These are phyloP conservation scores for Dermolepida albohirtum DNA, from an alignment of 2,888 invertebrate species.

Conservation along the genomic window DNA sequence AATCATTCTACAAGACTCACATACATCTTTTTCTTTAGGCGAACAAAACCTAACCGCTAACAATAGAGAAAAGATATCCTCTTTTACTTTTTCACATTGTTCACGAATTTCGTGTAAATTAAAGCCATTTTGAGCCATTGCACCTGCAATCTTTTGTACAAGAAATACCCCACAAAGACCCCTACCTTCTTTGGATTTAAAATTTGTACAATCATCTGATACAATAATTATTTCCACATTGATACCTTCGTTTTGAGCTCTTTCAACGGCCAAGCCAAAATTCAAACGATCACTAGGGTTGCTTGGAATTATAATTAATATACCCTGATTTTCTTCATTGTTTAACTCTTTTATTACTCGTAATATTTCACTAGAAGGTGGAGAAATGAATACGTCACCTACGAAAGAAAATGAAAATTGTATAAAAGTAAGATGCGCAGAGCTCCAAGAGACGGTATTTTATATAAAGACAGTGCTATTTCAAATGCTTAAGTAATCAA, in stretches of 20 bases:
- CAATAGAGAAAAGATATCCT: constrained; percentile 76
- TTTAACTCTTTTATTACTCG: constrained; percentile 60
- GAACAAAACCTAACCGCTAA: constrained; percentile 76
- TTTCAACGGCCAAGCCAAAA: constrained; percentile 84
- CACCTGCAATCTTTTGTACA: constrained; percentile 77
- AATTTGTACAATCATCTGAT: constrained; percentile 76
- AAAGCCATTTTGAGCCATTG: constrained; percentile 74
- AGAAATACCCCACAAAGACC: constrained; percentile 71
- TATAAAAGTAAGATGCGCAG: too few relatives aligned
- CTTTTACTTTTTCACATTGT: constrained; percentile 66
- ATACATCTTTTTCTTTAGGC: constrained; percentile 68
- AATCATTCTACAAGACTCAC: constrained; percentile 48
- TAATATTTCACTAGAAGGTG: constrained; percentile 57
- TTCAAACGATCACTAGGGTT: constrained; percentile 84
- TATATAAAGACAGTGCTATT: too few relatives aligned
- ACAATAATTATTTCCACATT: constrained; percentile 70
- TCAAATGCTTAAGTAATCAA: too few relatives aligned
- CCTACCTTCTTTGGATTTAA: constrained; percentile 49
- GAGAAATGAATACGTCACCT: constrained; percentile 59
- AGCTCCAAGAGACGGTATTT: too few relatives aligned
- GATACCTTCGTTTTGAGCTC: constrained; percentile 73
- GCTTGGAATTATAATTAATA: constrained; percentile 80
- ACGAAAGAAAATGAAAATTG: constrained; percentile 38
- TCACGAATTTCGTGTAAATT: constrained; percentile 70
- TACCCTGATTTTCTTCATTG: constrained; percentile 68